Conservation (phyloP, 2,797 vertebrate species). For the Trichosurus vulpecula region DNA sequence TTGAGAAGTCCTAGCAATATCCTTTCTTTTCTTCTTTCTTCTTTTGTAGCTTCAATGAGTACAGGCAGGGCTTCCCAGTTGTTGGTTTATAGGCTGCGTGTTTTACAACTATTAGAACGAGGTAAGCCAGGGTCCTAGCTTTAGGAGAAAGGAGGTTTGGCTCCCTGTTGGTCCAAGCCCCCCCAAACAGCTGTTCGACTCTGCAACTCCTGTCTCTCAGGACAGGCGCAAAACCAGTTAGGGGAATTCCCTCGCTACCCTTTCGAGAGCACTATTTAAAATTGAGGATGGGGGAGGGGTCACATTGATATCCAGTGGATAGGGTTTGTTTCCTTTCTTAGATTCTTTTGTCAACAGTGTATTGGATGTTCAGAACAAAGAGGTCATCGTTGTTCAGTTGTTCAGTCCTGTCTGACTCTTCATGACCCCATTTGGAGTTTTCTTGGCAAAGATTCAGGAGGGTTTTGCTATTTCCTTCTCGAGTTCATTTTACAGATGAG, state of each 20-base stretch:
- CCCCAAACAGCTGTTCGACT: not conserved
- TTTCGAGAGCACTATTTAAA: not conserved
- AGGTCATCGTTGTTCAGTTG: not conserved
- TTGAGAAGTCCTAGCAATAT: conserved; percentile 19
- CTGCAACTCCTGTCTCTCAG: not conserved
- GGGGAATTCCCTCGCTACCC: too few relatives aligned
- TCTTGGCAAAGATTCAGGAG: not conserved
- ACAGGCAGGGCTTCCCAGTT: not conserved
- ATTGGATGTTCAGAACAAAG: not conserved
- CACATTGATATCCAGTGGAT: not conserved
- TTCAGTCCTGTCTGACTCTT: not conserved
- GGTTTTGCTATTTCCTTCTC: not conserved
- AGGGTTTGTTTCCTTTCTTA: not conserved
- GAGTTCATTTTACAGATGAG: not conserved
- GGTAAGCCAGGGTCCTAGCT: conserved; percentile 5
- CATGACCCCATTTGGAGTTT: not conserved
- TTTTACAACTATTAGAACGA: conserved; percentile 3
- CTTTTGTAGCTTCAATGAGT: not conserved
- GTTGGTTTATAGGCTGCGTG: not conserved
- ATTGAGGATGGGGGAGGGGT: not conserved
- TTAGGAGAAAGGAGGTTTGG: not conserved
- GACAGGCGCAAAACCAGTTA: not conserved
- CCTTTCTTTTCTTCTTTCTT: not conserved
- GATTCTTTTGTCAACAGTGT: not conserved
- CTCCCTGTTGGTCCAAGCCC: not conserved